Conservation (phyloP, 2,797 vertebrate genomes). For the Trematomus bernacchii region DNA sequence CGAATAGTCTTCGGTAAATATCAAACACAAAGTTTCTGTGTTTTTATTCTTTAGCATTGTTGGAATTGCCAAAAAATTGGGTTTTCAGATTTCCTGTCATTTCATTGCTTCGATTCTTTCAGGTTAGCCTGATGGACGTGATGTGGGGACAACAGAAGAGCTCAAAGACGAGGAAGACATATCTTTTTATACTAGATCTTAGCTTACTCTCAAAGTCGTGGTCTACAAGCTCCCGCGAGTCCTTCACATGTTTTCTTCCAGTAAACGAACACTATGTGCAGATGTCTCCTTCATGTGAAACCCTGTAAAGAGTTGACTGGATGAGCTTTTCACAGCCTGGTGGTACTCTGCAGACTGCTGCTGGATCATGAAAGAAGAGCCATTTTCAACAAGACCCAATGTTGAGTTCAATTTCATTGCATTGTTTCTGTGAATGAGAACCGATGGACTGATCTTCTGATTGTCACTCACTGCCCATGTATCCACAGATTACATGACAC, state of each 20-base stretch:
- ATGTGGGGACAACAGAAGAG: constrained; percentile 41
- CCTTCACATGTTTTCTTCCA: constrained; percentile 52
- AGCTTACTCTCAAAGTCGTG: constrained; percentile 60
- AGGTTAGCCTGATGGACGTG: constrained; percentile 55
- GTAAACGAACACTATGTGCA: constrained; percentile 39
- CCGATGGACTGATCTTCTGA: constrained; percentile 59
- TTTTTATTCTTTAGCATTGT: background rate
- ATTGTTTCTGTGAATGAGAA: constrained; percentile 45
- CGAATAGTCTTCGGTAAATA: no score
- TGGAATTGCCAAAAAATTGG: background rate
- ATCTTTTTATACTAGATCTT: constrained; percentile 81
- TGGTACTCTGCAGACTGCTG: constrained; percentile 46
- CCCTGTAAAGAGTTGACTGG: constrained; percentile 38
- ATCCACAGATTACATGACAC: constrained; percentile 53
- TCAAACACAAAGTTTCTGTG: background rate
- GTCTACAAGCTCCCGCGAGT: constrained; percentile 58
- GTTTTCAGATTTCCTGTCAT: background rate
- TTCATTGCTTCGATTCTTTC: constrained; percentile 9
- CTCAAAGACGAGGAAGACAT: constrained; percentile 58
- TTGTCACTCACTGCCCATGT: constrained; percentile 59
- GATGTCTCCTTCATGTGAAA: constrained; percentile 47
- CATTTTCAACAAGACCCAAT: constrained; percentile 30
- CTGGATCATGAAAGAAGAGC: constrained; percentile 36
- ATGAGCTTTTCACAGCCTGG: constrained; percentile 50
- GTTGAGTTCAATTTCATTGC: constrained; percentile 24